These are phyloP conservation scores for Bimastos eiseni DNA, from an alignment of 2,888 invertebrate genomes.

Conservation along the genomic window DNA sequence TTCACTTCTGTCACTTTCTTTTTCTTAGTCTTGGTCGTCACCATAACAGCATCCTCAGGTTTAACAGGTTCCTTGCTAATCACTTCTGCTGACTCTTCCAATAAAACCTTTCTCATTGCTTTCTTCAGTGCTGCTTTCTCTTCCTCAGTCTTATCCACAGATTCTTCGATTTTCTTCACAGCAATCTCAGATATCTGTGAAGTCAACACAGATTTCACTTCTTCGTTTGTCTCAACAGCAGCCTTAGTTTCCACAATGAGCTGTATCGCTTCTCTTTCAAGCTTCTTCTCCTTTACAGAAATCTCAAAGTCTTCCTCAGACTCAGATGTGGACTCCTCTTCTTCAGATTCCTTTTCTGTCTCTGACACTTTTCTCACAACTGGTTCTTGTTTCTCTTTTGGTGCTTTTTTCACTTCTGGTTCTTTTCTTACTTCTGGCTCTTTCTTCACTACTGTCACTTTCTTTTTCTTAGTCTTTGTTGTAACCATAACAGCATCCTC, in stretches of 20 bases:
- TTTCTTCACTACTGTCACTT: not conserved
- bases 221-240: not conserved
- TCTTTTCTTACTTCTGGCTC: not conserved
- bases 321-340: not conserved
- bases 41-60: not conserved
- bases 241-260: not conserved
- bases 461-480: not conserved
- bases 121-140: conserved; percentile 1
- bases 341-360: not conserved
- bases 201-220: not conserved
- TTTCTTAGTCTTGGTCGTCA: conserved; percentile 7
- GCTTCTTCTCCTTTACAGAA: not conserved
- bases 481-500: not conserved
- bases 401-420: not conserved
- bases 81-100: conserved; percentile 15
- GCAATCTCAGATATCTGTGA: not conserved
- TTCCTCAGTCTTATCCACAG: not conserved
- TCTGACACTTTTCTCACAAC: not conserved
- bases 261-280: not conserved
- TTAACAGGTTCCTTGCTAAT: not conserved
- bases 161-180: not conserved
- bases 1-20: not conserved
- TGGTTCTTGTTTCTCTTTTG: not conserved
- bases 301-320: not conserved
- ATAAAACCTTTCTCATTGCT: not conserved